Conservation (phyloP, 2,888 invertebrate genomes). For the Thereva unica region DNA sequence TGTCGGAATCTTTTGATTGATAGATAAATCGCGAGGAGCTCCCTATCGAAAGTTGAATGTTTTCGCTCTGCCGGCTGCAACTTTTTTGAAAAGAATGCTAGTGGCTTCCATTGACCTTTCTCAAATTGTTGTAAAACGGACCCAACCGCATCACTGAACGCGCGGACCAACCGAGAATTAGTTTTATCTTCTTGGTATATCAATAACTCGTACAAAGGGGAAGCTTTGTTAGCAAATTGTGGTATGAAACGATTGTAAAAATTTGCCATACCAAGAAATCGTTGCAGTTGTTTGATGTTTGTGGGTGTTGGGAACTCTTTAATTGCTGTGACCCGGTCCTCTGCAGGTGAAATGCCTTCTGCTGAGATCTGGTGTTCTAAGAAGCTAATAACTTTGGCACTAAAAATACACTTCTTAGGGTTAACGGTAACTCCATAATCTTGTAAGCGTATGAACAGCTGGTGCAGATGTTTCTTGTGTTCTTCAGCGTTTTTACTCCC, state of each 20-base stretch:
- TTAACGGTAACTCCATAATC: no score
- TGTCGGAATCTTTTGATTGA: conserved; percentile 49
- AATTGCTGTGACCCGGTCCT: no score
- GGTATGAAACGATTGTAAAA: not conserved
- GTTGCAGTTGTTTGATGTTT: not conserved
- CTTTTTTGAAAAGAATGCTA: conserved; percentile 51
- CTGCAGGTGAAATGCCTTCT: no score
- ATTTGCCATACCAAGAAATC: not conserved
- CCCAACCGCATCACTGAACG: conserved; percentile 52
- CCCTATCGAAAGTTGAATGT: conserved; percentile 51
- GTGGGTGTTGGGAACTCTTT: not conserved
- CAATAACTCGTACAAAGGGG: not conserved
- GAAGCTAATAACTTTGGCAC: no score
- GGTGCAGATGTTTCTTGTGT: no score
- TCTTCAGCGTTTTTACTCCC: no score
- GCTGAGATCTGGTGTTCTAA: no score
- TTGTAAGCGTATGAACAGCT: no score
- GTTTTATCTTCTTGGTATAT: not conserved
- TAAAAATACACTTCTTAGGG: no score
- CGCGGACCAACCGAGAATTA: conserved; percentile 29
- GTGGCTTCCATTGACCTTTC: conserved; percentile 46
- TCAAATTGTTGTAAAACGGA: conserved; percentile 51
- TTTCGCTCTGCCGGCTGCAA: conserved; percentile 47
- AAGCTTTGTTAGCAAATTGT: not conserved
- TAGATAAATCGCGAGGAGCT: conserved; percentile 51